phyloP scores from a whole-genome alignment of 2,888 invertebrate genomes.

The Dicycla oo region DNA sequence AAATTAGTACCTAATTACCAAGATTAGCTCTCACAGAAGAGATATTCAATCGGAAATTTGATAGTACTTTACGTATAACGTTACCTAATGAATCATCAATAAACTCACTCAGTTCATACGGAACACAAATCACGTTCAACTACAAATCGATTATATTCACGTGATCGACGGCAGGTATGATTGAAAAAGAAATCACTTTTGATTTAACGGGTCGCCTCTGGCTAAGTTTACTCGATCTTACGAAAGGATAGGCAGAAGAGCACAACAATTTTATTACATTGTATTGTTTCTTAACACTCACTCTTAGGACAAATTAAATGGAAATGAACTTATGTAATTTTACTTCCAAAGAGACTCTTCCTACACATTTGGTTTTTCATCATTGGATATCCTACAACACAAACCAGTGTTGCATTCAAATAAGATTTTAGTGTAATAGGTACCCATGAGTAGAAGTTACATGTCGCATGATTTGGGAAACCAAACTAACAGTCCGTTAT shows the following conservation, averaged over 20 bases:
- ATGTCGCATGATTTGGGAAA: not conserved
- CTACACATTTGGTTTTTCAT: not conserved
- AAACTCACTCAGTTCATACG: conserved; percentile 5
- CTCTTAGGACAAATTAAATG: not conserved
- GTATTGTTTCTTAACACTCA: not conserved
- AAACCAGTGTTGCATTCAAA: not conserved
- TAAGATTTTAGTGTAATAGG: not conserved
- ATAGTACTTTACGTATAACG: not conserved
- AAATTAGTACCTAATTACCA: not conserved
- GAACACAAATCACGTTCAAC: conserved; percentile 25
- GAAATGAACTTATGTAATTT: not conserved
- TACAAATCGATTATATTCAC: conserved; percentile 29
- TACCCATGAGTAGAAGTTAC: not conserved
- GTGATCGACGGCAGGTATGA: conserved; percentile 24
- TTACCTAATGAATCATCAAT: conserved; percentile 12
- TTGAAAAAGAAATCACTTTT: conserved; percentile 46
- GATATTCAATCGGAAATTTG: not conserved
- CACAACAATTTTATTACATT: not conserved
- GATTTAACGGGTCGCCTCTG: conserved; percentile 30
- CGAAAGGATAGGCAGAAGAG: not conserved
- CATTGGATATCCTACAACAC: not conserved
- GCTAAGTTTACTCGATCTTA: conserved; percentile 16
- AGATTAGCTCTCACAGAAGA: not conserved
- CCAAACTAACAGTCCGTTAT: not conserved
- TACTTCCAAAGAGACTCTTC: not conserved